These are phyloP conservation scores for Phylloscopus trochiloides DNA, from an alignment of 2,113 vertebrate species.

Conservation along the genomic window DNA sequence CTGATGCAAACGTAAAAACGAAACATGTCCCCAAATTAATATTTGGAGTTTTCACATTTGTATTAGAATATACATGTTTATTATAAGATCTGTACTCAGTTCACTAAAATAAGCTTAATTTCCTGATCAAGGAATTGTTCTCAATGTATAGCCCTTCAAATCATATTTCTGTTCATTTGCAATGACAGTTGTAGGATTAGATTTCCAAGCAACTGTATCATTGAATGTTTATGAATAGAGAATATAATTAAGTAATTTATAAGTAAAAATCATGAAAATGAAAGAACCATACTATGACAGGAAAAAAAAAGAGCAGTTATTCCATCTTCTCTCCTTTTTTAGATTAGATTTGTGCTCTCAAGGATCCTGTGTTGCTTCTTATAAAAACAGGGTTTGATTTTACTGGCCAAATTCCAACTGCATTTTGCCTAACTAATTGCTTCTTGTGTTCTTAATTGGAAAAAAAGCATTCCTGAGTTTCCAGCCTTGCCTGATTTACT, in stretches of 20 bases:
- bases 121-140: background rate
- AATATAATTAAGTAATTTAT: conserved; percentile 32
- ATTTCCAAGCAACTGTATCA: background rate
- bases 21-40: background rate
- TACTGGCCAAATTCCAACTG: conserved; percentile 26
- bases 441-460: conserved; percentile 13
- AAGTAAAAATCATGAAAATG: background rate
- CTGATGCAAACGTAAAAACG: background rate
- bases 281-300: background rate
- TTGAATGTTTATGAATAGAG: background rate
- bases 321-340: background rate
- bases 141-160: background rate
- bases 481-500: background rate
- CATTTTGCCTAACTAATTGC: conserved; percentile 40
- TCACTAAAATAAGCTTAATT: background rate
- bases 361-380: background rate
- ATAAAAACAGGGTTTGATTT: background rate
- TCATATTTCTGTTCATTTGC: background rate
- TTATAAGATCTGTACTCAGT: background rate
- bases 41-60: background rate
- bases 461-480: background rate
- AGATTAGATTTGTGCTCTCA: background rate
- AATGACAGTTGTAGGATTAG: background rate
- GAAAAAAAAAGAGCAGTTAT: background rate
- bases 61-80: background rate